Conservation (phyloP, 2,113 vertebrate genomes). For the Saguinus imperator region DNA sequence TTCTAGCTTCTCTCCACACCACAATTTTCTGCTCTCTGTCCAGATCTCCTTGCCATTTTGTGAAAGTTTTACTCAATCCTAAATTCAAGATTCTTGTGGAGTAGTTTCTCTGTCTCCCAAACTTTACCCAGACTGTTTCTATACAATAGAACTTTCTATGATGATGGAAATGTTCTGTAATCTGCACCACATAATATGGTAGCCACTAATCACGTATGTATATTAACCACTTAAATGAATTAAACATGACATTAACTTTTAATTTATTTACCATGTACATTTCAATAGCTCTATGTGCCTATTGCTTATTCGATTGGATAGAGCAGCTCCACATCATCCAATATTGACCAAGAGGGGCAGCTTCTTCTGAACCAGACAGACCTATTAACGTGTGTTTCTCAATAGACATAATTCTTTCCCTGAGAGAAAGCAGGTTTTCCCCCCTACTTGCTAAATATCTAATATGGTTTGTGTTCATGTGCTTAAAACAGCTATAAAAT, state of each 20-base stretch:
- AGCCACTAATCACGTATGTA: neutral
- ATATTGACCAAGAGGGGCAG: neutral
- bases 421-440: neutral
- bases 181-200: neutral
- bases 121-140: neutral
- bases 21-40: neutral
- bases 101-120: neutral
- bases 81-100: neutral
- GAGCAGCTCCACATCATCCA: neutral
- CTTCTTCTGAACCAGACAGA: neutral
- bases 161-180: neutral
- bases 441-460: neutral
- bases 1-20: neutral
- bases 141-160: neutral
- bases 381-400: neutral
- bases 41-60: neutral
- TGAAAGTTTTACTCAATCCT: neutral
- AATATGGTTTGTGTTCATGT: neutral
- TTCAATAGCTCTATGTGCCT: neutral
- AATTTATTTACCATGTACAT: neutral
- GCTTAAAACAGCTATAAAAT: neutral
- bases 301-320: neutral
- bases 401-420: neutral
- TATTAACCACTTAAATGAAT: neutral
- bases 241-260: constrained; percentile 7